phyloP scores from a whole-genome alignment of 2,888 invertebrate species.

The Tortricodes alternella region DNA sequence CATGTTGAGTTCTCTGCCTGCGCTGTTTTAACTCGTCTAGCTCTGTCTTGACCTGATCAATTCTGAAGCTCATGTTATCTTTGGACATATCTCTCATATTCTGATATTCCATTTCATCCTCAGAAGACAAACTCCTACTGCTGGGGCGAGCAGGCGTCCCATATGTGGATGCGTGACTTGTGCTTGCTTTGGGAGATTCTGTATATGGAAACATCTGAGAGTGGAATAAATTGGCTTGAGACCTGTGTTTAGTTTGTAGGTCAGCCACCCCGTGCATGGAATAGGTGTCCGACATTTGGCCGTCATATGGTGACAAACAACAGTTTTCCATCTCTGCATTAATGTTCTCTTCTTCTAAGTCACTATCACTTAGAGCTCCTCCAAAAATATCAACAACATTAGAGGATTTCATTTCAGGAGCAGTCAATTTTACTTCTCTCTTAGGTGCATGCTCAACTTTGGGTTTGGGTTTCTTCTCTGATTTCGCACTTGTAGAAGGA shows the following conservation, averaged over 20 bases:
- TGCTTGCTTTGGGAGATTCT: slow-evolving; percentile 46
- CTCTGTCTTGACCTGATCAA: slow-evolving; percentile 88
- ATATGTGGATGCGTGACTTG: slow-evolving; percentile 46
- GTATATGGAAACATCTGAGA: slow-evolving; percentile 62
- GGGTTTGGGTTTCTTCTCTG: slow-evolving; percentile 63
- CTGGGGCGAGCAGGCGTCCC: slow-evolving; percentile 46
- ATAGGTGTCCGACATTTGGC: slow-evolving; percentile 85
- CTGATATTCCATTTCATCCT: slow-evolving; percentile 62
- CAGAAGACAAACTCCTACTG: slow-evolving; percentile 55
- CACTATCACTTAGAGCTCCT: slow-evolving; percentile 95
- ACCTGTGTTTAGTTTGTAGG: slow-evolving; percentile 45
- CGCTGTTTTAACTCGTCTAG: slow-evolving; percentile 89
- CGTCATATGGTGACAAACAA: slow-evolving; percentile 88
- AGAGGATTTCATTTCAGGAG: slow-evolving; percentile 54
- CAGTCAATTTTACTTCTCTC: slow-evolving; percentile 39
- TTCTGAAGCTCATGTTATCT: slow-evolving; percentile 83
- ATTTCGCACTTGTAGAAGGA: slow-evolving; percentile 44
- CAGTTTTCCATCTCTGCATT: slow-evolving; percentile 93
- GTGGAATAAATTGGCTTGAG: slow-evolving; percentile 61
- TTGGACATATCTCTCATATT: slow-evolving; percentile 56
- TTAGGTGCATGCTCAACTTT: slow-evolving; percentile 50
- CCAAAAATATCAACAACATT: slow-evolving; percentile 92
- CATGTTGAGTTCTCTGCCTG: slow-evolving; percentile 90
- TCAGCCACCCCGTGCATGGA: slow-evolving; percentile 59
- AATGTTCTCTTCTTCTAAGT: slow-evolving; percentile 89